Conservation (phyloP, 2,797 vertebrate species). For the Novumbra hubbsi region DNA sequence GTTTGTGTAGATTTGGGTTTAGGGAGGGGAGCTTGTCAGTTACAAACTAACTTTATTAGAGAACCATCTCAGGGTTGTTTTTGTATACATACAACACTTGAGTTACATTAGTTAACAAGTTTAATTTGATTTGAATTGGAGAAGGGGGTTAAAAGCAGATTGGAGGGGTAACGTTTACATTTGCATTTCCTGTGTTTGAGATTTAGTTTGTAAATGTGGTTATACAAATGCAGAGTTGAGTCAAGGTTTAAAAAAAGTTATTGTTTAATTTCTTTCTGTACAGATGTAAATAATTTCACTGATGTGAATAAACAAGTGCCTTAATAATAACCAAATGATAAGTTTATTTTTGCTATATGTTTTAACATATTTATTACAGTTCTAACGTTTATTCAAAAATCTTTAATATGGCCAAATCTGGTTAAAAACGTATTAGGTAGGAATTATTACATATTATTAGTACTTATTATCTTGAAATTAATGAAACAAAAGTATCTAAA, state of each 20-base stretch:
- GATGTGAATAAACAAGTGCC: slow-evolving; percentile 87
- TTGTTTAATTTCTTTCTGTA: slow-evolving; percentile 76
- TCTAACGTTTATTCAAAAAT: too few species aligned
- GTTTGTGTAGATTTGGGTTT: slow-evolving; percentile 11
- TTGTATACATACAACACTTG: slow-evolving; percentile 22
- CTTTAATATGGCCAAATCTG: too few species aligned
- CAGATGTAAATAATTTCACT: slow-evolving; percentile 89
- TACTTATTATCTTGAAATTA: too few species aligned
- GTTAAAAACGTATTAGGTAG: too few species aligned
- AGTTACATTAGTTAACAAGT: slow-evolving; percentile 85
- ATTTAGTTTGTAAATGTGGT: slow-evolving; percentile 84
- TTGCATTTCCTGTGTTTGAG: slow-evolving; percentile 65
- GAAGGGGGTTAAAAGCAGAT: slow-evolving; percentile 48
- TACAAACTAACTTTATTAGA: too few species aligned
- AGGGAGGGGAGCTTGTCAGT: neutral
- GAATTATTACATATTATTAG: too few species aligned
- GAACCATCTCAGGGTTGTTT: neutral
- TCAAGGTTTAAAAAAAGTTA: slow-evolving; percentile 20
- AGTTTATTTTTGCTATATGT: neutral
- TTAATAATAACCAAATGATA: slow-evolving; percentile 49
- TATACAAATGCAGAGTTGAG: slow-evolving; percentile 83
- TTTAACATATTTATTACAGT: too few species aligned
- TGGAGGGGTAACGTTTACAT: slow-evolving; percentile 22
- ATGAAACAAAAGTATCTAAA: too few species aligned
- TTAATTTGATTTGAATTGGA: slow-evolving; percentile 91